Conservation (phyloP, 2,888 invertebrate genomes). For the Meta bourneti region DNA sequence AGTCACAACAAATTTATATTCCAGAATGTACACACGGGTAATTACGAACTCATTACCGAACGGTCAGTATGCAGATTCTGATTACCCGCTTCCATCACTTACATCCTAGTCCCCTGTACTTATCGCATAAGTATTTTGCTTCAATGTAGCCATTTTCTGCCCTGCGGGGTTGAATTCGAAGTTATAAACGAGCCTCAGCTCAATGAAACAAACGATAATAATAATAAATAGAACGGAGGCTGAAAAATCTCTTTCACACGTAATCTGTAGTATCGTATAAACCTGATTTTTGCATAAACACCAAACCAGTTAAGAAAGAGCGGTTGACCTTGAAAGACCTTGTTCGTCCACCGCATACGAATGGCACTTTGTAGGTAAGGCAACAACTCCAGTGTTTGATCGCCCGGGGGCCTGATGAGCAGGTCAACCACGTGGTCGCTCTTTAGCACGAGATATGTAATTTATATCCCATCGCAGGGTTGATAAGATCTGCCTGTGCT, state of each 20-base stretch:
- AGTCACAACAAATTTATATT: too few relatives aligned
- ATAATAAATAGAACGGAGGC: slow-evolving; percentile 12
- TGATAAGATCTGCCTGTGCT: slow-evolving; percentile 58
- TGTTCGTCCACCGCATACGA: slow-evolving; percentile 52
- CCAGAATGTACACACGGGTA: neutral
- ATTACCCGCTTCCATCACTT: neutral
- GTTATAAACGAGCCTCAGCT: slow-evolving; percentile 1
- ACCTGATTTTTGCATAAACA: slow-evolving; percentile 61
- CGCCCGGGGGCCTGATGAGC: slow-evolving; percentile 41
- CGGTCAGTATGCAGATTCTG: neutral
- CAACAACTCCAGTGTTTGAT: slow-evolving; percentile 20
- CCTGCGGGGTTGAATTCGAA: slow-evolving; percentile 16
- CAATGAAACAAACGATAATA: slow-evolving; percentile 18
- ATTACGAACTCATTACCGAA: neutral
- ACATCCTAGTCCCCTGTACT: neutral
- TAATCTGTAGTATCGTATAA: slow-evolving; percentile 62
- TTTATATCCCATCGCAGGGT: slow-evolving; percentile 28
- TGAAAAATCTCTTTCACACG: slow-evolving; percentile 52
- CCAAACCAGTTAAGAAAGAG: slow-evolving; percentile 47
- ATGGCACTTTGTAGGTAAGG: slow-evolving; percentile 34
- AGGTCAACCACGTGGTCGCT: slow-evolving; percentile 59
- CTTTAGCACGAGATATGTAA: slow-evolving; percentile 54
- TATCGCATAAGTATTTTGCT: slow-evolving; percentile 9
- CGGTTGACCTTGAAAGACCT: slow-evolving; percentile 68
- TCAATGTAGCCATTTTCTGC: slow-evolving; percentile 36